Conservation (phyloP, 2,888 invertebrate genomes). For the Scotopteryx bipunctaria region DNA sequence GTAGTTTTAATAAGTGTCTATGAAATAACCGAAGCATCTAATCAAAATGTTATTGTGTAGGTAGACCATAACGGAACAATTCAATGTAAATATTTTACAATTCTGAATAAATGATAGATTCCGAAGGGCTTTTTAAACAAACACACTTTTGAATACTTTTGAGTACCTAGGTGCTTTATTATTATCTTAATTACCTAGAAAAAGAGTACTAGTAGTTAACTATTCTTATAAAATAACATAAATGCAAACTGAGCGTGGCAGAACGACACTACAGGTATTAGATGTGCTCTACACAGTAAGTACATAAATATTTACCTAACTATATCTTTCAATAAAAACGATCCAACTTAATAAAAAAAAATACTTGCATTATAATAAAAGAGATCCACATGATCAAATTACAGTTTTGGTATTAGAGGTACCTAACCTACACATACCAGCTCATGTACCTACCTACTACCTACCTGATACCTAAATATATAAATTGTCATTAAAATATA, state of each 20-base stretch:
- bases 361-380: constrained; percentile 19
- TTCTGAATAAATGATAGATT: constrained; percentile 15
- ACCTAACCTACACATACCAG: too few relatives aligned
- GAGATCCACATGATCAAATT: constrained; percentile 31
- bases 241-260: constrained; percentile 33
- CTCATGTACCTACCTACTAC: constrained; percentile 27
- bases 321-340: constrained; percentile 4
- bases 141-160: background rate
- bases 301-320: too few relatives aligned
- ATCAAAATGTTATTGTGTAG: background rate
- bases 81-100: constrained; percentile 12
- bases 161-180: constrained; percentile 15
- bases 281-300: too few relatives aligned
- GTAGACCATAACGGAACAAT: too few relatives aligned
- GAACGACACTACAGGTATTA: constrained; percentile 9
- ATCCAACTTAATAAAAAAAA: constrained; percentile 15
- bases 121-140: background rate
- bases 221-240: too few relatives aligned
- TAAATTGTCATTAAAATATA: constrained; percentile 29
- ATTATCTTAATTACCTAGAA: background rate
- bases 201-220: background rate
- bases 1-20: constrained; percentile 1
- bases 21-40: background rate
- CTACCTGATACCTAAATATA: constrained; percentile 17
- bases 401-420: constrained; percentile 45